Percentiles rank a stretch among this genome's conserved stretches.
Evolutionary conservation across 2,888 invertebrate species (phyloP).

Genomic region (Hedychridium roseum): DNA sequence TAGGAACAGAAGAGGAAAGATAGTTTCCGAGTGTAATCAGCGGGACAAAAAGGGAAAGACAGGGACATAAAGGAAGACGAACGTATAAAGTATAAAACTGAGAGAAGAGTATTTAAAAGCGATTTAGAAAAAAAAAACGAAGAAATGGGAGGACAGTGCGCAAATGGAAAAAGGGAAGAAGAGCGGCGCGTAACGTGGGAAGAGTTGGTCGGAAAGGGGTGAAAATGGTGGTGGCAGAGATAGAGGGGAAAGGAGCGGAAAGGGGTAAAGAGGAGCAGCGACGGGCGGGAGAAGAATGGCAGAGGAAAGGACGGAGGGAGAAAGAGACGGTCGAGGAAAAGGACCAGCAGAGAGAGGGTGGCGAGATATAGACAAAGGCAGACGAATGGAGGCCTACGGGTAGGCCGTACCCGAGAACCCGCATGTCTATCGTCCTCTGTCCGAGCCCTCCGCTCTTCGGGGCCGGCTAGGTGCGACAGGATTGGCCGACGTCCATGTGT

Average conservation of each 20-base stretch:
- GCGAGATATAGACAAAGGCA: conserved; percentile 7
- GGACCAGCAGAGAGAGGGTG: conserved; percentile 15
- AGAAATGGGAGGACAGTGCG: conserved; percentile 4
- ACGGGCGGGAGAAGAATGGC: not conserved
- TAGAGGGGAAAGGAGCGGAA: too few species aligned
- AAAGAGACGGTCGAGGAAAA: conserved; percentile 3
- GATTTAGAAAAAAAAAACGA: conserved; percentile 1
- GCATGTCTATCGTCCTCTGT: conserved; percentile 39
- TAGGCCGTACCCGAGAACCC: conserved; percentile 45
- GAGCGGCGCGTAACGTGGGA: conserved; percentile 3
- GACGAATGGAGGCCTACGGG: conserved; percentile 10
- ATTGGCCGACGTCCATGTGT: conserved; percentile 52
- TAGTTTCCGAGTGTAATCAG: too few species aligned
- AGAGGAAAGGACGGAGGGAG: not conserved
- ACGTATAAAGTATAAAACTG: not conserved
- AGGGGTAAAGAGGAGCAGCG: too few species aligned
- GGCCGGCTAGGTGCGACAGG: conserved; percentile 33
- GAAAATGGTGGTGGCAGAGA: too few species aligned
- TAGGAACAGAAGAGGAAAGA: too few species aligned
- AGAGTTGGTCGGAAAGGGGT: conserved; percentile 2
- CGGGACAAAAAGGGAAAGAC: conserved; percentile 1
- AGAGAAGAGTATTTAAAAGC: conserved; percentile 1
- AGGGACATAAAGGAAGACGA: not conserved
- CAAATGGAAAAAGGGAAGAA: not conserved
- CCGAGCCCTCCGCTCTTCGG: conserved; percentile 7